Evolutionary conservation across 1,140 invertebrate genomes (phyloP), one percentile per base, ranked within the genome.

Genomic region (Akabosia matsudoensis): DNA sequence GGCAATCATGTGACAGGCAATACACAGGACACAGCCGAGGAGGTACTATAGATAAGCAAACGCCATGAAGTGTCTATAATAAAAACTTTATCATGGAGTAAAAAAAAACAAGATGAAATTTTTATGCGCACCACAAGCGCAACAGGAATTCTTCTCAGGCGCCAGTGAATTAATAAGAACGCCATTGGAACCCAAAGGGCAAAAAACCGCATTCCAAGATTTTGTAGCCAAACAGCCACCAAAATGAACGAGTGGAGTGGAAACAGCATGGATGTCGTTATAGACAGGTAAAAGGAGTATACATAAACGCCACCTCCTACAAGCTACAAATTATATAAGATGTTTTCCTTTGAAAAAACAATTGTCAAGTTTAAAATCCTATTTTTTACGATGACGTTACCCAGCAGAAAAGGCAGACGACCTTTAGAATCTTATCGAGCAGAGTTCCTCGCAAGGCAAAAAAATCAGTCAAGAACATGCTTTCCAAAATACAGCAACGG

Each of bases 111-210:
- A n/a, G n/a, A n/a, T n/a, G n/a, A n/a, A n/a, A n/a, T n/a, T n/a
- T n/a, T n/a, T n/a, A n/a, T n/a, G n/a, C n/a, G n/a, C n/a, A 56
- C 54, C 54, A 24, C 22, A 16, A 22, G 4, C 24, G n/a, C 13
- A 7, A 56, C 54, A 4, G 3, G 3, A n/a, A 56, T 24, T 22
- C 10, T 24, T 24, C 24, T 70, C 28, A 45, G 18, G 4, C 52
- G 2, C 74, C 74, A 75, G 13, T 51, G 45, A 30, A 31, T 28
- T 0, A 76, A 24, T 33, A 72, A 28, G 16, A 72, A 28, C 13
- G 45, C 51, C 70, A 72, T 70, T 2, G 75, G 75, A 18, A 76
- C 30, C 75, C 75, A 76, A 33, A 76, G 30, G 3, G 18, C n/a
- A 76, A 76, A 34, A 10, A 76, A 70, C 18, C 67, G 75, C 18